Base-by-base conservation (phyloP, 2,888 invertebrate species). In the Dexiosoma caninum region DNA sequence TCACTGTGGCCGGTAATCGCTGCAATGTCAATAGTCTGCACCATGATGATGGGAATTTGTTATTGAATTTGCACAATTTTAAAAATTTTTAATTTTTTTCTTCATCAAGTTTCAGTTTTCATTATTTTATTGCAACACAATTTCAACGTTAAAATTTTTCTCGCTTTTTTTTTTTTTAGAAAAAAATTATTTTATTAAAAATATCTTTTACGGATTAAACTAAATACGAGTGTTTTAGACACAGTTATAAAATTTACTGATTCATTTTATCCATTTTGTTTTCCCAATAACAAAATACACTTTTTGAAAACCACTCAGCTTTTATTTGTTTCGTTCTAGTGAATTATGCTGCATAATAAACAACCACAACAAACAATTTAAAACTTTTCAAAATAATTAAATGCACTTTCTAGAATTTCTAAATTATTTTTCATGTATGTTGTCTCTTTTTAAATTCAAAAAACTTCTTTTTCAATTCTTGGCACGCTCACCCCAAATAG, bases 21-120 rank as follows among this genome's bases (percentile, higher is more conserved):
- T 78, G 89, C 85, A 85, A 89, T 89, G 84, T 90, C 90, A 83
- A 90, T 86, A 60, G 89, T 86, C 84, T 89, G 90, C 83, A 90
- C 90, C 90, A 90, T 90, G 30, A 16, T 72, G 53, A 23, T 4
- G 21, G 12, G 2, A 4, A 35, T 9, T 40, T 30, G 42, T 51
- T 7, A 0, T 27, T 59, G 19, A n/a, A 10, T 44, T 69, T 23
- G 7, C 23, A 23, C 57, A 16, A 53, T 10, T 23, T 55, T 62
- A 2, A 32, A 51, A 10, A 9, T 42, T 2, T 8, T 23, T n/a
- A 10, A 30, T 46, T 21, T 46, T 35, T 10, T 60, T 59, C 27
- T 27, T 27, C 30, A 27, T 30, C 30, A 12, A 4, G 23, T n/a
- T 10, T 6, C 3, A 23, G n/a, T 51, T 55, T 55, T 19, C n/a